Evolutionary conservation across 2,113 vertebrate genomes (phyloP).

Genomic region (Pseudorasbora parva): DNA sequence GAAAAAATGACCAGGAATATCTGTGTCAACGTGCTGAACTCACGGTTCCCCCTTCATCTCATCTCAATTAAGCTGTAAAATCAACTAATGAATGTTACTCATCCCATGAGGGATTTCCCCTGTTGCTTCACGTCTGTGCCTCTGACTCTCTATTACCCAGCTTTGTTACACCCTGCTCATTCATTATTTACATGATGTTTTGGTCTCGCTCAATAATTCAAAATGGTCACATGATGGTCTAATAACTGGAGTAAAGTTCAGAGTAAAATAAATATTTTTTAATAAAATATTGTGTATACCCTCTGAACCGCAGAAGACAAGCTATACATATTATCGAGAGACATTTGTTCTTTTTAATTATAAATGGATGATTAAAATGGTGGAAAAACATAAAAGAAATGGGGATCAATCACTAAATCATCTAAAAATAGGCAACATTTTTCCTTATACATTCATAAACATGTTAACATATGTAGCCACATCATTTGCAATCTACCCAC

Average conservation of each 20-base stretch:
- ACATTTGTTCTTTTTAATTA: not conserved
- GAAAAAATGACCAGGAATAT: not conserved
- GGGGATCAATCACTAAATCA: not conserved
- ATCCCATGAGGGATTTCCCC: constrained; percentile 36
- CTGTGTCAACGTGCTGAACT: not conserved
- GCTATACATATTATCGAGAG: not conserved
- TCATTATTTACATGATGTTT: constrained; percentile 71
- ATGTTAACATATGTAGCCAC: not conserved
- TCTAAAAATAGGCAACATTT: not conserved
- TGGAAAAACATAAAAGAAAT: not conserved
- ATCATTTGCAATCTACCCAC: not conserved
- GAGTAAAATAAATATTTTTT: not conserved
- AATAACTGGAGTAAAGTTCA: constrained; percentile 43
- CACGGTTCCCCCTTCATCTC: not conserved
- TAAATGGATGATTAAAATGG: not conserved
- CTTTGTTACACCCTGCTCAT: constrained; percentile 60
- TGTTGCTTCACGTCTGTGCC: constrained; percentile 28
- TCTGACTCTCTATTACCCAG: constrained; percentile 41
- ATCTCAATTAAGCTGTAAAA: constrained; percentile 14
- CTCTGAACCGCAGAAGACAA: not conserved
- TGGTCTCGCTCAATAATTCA: constrained; percentile 70
- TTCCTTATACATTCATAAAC: not conserved
- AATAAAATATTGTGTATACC: not conserved
- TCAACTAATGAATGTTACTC: constrained; percentile 7
- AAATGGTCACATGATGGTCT: constrained; percentile 56